A percentile compares a stretch with the other conserved stretches of the same genome.
Conservation (phyloP, 2,888 invertebrate species). For the Drosophila fulvimacula region DNA sequence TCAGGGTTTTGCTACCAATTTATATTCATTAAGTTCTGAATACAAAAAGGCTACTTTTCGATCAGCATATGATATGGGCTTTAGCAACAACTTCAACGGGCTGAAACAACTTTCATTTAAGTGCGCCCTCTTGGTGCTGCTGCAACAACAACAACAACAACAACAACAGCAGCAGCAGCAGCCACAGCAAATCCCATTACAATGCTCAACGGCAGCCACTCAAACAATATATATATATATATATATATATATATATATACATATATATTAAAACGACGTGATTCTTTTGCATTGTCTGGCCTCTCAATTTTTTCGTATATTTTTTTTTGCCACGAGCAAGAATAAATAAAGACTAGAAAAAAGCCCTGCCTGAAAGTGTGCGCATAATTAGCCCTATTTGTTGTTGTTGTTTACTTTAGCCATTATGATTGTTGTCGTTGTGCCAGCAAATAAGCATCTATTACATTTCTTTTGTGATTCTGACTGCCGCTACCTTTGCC, state of each 20-base stretch:
- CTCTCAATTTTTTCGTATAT: conserved; percentile 34
- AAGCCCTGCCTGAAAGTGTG: conserved; percentile 63
- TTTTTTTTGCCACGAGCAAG: conserved; percentile 27
- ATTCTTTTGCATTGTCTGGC: conserved; percentile 68
- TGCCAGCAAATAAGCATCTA: conserved; percentile 74
- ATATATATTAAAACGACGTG: conserved; percentile 62
- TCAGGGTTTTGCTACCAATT: neutral
- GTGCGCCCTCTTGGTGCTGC: conserved; percentile 48
- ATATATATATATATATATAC: too few species aligned
- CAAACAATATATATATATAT: conserved; percentile 29
- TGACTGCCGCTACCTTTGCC: conserved; percentile 33
- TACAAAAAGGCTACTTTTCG: neutral
- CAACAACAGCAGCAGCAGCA: conserved; percentile 40
- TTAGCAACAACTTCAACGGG: conserved; percentile 22
- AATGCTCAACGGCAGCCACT: conserved; percentile 39
- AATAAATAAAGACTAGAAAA: conserved; percentile 26
- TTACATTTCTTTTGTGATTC: conserved; percentile 71
- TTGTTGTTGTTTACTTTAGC: conserved; percentile 35
- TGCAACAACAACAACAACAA: conserved; percentile 29
- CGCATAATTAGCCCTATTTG: conserved; percentile 77
- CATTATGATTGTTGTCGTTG: conserved; percentile 44
- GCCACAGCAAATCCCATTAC: conserved; percentile 36
- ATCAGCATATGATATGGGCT: conserved; percentile 9
- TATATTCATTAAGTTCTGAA: neutral
- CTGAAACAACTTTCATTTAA: conserved; percentile 73